Conservation (phyloP, 2,888 invertebrate species). For the Periphyllus acericola region DNA sequence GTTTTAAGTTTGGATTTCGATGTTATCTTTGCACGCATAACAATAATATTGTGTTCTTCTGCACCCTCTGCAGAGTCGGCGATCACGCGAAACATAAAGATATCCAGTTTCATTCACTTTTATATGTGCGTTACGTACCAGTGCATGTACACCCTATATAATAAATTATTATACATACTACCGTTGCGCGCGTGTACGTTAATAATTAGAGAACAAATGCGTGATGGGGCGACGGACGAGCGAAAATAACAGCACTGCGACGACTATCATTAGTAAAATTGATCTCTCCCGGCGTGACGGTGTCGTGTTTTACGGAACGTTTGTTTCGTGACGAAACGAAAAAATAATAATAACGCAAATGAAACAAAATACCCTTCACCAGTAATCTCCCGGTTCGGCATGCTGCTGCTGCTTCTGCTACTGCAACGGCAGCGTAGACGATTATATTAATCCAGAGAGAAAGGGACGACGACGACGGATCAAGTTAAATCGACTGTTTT, state of each 20-base stretch:
- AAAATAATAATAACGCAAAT: slow-evolving; percentile 17
- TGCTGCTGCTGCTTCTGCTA: neutral
- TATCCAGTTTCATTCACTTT: neutral
- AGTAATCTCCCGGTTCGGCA: slow-evolving; percentile 25
- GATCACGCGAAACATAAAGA: neutral
- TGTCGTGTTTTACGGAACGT: slow-evolving; percentile 20
- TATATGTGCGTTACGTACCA: neutral
- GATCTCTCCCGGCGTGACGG: neutral
- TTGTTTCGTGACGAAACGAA: neutral
- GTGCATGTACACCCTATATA: neutral
- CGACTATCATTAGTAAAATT: slow-evolving; percentile 38
- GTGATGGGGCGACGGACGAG: neutral
- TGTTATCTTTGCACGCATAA: neutral
- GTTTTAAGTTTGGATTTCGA: neutral
- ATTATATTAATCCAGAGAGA: slow-evolving; percentile 13
- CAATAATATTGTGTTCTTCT: neutral
- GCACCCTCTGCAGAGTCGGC: neutral
- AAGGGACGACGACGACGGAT: neutral
- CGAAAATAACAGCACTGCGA: neutral
- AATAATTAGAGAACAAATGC: neutral
- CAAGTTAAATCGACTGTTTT: slow-evolving; percentile 56
- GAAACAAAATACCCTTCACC: slow-evolving; percentile 15
- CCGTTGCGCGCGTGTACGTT: neutral
- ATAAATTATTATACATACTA: neutral
- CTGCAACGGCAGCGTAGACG: neutral